phyloP scores from a whole-genome alignment of 1,140 invertebrate species.

The Trigoniulus corallinus region DNA sequence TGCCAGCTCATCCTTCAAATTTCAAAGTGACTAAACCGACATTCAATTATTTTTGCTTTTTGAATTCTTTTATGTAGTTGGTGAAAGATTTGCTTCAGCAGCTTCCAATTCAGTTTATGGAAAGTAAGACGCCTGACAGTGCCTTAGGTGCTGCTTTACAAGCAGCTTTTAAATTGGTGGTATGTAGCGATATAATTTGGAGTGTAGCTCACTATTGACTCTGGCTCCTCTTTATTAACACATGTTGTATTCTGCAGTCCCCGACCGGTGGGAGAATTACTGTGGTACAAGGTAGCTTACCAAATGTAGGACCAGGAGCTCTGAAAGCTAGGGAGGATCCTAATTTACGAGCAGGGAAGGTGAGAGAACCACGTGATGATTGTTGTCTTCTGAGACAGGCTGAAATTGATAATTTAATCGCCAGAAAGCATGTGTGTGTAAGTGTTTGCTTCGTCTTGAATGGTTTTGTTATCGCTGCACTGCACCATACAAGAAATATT shows the following conservation, averaged over 20 bases:
- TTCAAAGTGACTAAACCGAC: not conserved
- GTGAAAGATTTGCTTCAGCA: constrained; percentile 61
- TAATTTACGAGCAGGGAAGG: constrained; percentile 58
- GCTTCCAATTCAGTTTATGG: constrained; percentile 57
- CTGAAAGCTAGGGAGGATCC: constrained; percentile 73
- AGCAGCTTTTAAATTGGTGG: constrained; percentile 81
- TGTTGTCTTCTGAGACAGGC: not conserved
- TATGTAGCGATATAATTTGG: constrained; percentile 27
- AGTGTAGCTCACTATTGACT: not conserved
- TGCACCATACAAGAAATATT: too few species aligned
- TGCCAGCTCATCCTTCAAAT: not conserved
- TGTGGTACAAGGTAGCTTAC: constrained; percentile 80
- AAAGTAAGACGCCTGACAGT: constrained; percentile 52
- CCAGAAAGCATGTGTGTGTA: not conserved
- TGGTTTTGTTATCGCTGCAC: too few species aligned
- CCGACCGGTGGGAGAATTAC: constrained; percentile 88
- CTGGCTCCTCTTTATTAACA: not conserved
- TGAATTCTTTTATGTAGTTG: constrained; percentile 22
- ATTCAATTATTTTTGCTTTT: too few species aligned
- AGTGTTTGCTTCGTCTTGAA: not conserved
- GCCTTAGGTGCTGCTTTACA: constrained; percentile 84
- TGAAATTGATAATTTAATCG: constrained; percentile 25
- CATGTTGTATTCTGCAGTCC: constrained; percentile 34
- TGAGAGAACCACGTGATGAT: not conserved
- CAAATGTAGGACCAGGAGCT: constrained; percentile 75